phyloP scores from a whole-genome alignment of 1,140 invertebrate species.

The Lasioglossum baleicum region DNA sequence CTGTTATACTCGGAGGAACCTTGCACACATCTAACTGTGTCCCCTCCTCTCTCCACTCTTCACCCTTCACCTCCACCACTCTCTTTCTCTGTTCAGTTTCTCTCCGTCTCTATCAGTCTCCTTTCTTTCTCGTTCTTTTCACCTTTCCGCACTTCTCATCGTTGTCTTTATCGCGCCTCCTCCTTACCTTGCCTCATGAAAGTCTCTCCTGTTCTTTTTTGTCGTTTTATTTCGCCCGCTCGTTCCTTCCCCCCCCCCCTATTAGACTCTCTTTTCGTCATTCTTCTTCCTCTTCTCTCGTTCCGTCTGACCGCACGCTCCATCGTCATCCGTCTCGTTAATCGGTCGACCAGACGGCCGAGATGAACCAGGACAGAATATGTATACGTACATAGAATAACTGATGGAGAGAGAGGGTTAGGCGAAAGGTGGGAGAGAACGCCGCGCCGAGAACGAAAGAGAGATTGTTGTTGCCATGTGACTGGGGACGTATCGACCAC shows the following conservation, averaged over 20 bases:
- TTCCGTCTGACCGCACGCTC: not conserved
- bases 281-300: conserved; percentile 36
- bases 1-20: conserved; percentile 73
- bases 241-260: conserved; percentile 19
- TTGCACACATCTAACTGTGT: conserved; percentile 66
- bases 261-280: conserved; percentile 18
- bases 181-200: conserved; percentile 35
- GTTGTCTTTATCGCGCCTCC: conserved; percentile 45
- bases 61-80: no score
- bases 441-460: conserved; percentile 13
- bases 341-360: conserved; percentile 4
- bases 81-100: no score
- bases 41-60: conserved; percentile 47
- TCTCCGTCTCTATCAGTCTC: no score
- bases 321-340: conserved; percentile 25
- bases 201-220: conserved; percentile 35
- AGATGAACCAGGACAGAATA: conserved; percentile 55
- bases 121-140: not conserved
- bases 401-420: conserved; percentile 40
- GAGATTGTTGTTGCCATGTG: conserved; percentile 74
- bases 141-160: not conserved
- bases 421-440: conserved; percentile 45
- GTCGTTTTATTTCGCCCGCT: conserved; percentile 36
- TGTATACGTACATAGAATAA: no score
- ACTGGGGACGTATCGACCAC: conserved; percentile 58